A percentile compares a stretch with the other conserved stretches of the same genome.
These are phyloP conservation scores for Trachelus troglodyta DNA, from an alignment of 2,888 invertebrate genomes.

Conservation along the genomic window DNA sequence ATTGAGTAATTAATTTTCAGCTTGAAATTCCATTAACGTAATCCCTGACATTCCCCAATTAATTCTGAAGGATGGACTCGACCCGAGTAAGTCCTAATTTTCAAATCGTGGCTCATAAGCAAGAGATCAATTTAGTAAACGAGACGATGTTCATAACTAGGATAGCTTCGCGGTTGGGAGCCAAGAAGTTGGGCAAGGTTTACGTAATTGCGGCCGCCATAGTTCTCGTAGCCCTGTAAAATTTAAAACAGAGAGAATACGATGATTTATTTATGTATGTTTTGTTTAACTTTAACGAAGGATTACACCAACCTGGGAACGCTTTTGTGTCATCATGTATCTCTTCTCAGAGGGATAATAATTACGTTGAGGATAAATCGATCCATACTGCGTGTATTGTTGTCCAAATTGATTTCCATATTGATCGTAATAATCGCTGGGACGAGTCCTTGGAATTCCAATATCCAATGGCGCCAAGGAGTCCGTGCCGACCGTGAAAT, in stretches of 20 bases:
- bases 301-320: slow-evolving; percentile 50
- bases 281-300: neutral
- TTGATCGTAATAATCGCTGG: slow-evolving; percentile 51
- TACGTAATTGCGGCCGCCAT: slow-evolving; percentile 44
- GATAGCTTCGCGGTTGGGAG: slow-evolving; percentile 51
- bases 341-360: slow-evolving; percentile 59
- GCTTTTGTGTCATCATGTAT: slow-evolving; percentile 58
- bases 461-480: slow-evolving; percentile 45
- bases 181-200: slow-evolving; percentile 45
- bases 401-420: slow-evolving; percentile 40
- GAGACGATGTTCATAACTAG: slow-evolving; percentile 50
- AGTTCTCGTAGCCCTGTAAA: slow-evolving; percentile 53
- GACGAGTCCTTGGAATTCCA: slow-evolving; percentile 49
- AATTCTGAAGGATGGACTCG: neutral
- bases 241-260: neutral
- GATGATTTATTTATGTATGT: neutral
- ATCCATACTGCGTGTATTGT: slow-evolving; percentile 52
- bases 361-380: slow-evolving; percentile 43
- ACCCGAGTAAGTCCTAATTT: neutral
- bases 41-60: neutral
- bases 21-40: neutral
- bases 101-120: neutral
- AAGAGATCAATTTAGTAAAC: slow-evolving; percentile 43
- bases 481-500: slow-evolving; percentile 34
- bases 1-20: neutral